Evolutionary conservation across 2,888 invertebrate species (phyloP).

Genomic region (Oligia latruncula): DNA sequence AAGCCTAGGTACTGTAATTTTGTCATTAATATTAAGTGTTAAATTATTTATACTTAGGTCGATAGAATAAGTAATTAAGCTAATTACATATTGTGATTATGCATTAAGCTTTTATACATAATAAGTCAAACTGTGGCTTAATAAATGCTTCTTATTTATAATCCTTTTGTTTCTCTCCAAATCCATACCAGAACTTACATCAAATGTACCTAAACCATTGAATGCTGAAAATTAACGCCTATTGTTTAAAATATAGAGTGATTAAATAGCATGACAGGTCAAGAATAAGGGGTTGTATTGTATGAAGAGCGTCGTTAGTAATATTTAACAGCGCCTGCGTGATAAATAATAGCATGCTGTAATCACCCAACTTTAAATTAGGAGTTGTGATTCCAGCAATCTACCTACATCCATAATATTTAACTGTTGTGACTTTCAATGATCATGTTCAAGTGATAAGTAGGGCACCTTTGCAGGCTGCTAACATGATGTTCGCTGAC

Average conservation of each 20-base stretch:
- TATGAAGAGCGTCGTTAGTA: not conserved
- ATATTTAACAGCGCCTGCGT: conserved; percentile 14
- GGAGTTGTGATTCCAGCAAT: not conserved
- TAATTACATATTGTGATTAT: conserved; percentile 58
- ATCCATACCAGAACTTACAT: not conserved
- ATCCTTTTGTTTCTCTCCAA: conserved; percentile 12
- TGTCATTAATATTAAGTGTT: conserved; percentile 72
- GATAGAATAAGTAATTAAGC: conserved; percentile 41
- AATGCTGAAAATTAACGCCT: not conserved
- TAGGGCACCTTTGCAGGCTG: not conserved
- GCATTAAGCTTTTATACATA: conserved; percentile 57
- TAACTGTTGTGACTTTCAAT: not conserved
- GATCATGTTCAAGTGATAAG: not conserved
- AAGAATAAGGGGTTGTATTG: not conserved
- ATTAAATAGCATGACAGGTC: not conserved
- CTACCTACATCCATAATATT: no score
- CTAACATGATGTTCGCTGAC: not conserved
- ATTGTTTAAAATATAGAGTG: not conserved
- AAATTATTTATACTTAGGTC: conserved; percentile 73
- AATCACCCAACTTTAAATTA: not conserved
- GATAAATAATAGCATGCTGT: conserved; percentile 10
- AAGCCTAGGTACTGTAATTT: conserved; percentile 30
- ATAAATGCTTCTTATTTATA: conserved; percentile 65
- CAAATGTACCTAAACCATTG: no score
- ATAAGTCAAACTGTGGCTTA: conserved; percentile 53